Evolutionary conservation across 2,113 vertebrate species (phyloP).

Genomic region (Phylloscopus trochilus): DNA sequence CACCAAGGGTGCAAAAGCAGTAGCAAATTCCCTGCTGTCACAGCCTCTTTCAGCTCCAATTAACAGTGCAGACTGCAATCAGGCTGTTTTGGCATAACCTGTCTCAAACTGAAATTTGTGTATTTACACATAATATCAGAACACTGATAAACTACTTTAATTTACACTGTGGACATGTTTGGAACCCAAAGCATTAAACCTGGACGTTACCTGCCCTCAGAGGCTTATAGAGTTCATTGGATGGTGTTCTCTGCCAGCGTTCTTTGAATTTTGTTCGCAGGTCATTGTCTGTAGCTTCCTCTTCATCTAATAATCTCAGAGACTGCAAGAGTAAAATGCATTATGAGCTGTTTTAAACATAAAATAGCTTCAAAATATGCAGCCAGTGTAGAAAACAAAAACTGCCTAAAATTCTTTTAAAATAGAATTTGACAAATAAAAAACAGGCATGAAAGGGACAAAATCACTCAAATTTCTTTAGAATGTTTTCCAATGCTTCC

Average conservation of each 20-base stretch:
- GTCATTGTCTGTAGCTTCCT: slow-evolving; percentile 93
- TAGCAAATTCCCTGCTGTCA: neutral
- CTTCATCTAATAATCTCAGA: slow-evolving; percentile 89
- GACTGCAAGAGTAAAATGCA: slow-evolving; percentile 72
- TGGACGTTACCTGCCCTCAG: slow-evolving; percentile 81
- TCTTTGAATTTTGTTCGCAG: slow-evolving; percentile 92
- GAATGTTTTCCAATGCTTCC: neutral
- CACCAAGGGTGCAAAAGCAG: neutral
- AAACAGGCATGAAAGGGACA: neutral
- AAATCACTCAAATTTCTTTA: neutral
- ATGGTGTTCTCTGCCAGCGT: slow-evolving; percentile 95
- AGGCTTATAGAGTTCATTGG: slow-evolving; percentile 92
- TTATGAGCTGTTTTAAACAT: neutral
- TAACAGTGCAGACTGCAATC: neutral
- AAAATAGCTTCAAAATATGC: neutral
- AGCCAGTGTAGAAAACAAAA: neutral
- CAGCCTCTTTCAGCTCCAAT: neutral
- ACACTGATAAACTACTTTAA: neutral
- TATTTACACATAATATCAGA: neutral
- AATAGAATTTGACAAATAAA: neutral
- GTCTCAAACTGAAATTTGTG: neutral
- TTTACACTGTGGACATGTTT: neutral
- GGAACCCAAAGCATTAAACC: neutral
- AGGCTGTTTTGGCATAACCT: neutral
- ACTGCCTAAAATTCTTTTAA: neutral